Conservation (phyloP, 2,113 vertebrate species). For the Eptesicus fuscus region DNA sequence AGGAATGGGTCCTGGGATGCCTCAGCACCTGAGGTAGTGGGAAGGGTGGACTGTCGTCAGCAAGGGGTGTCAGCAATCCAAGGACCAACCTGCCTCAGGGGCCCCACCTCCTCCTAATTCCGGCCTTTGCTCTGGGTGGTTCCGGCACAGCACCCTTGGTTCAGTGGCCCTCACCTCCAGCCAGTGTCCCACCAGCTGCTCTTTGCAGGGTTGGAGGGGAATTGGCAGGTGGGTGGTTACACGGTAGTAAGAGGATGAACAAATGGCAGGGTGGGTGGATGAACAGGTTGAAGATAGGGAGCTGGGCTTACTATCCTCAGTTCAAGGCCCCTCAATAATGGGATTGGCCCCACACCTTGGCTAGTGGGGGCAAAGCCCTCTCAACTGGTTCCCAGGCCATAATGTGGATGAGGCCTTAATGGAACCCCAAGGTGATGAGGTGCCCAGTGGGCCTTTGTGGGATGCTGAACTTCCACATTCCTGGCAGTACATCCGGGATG, state of each 20-base stretch:
- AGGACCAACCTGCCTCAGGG: rapidly evolving
- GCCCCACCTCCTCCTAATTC: no score
- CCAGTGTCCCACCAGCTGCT: not conserved
- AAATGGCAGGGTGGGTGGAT: not conserved
- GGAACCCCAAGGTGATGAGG: not conserved
- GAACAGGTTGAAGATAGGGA: not conserved
- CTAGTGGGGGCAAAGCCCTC: not conserved
- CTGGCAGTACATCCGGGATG: not conserved
- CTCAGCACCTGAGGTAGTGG: not conserved
- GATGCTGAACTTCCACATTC: not conserved
- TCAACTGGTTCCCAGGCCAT: not conserved
- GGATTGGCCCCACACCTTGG: not conserved
- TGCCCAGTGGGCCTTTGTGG: not conserved
- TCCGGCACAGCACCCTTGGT: rapidly evolving
- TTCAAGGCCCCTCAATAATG: not conserved
- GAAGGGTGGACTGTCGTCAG: not conserved
- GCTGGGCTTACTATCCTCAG: not conserved
- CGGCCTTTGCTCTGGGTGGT: not conserved
- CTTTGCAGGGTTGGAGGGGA: not conserved
- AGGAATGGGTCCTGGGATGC: not conserved
- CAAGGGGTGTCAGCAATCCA: not conserved
- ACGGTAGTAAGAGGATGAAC: rapidly evolving
- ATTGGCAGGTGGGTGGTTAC: not conserved
- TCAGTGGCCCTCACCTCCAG: not conserved
- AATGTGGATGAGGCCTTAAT: no score